Evolutionary conservation across 2,888 invertebrate genomes (phyloP), one percentile per base, ranked within the genome.

Genomic region (Neoascia interrupta): DNA sequence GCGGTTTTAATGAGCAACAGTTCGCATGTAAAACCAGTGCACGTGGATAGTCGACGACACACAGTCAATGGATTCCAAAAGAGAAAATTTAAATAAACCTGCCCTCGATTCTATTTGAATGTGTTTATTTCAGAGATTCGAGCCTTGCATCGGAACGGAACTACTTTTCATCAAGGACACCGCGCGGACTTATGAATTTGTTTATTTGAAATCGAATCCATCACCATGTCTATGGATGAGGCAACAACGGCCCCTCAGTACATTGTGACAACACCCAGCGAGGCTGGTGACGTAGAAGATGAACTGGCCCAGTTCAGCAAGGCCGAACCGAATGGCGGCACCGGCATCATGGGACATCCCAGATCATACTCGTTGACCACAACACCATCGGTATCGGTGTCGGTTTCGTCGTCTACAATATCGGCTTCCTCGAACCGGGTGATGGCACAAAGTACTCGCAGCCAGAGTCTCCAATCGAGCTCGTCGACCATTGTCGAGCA

Each of bases 241-340:
- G 49, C 74, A 58, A 81, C 82, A 10, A 81, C 85, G 43, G 85
- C 87, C 49, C 87, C 89, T 2, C 86, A 88, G 36, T 87, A 88
- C 66, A 88, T 89, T 41, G 85, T 88, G 66, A 88, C 88, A 18
- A 87, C 88, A 8, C 88, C 88, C 23, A 88, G 88, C 73, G 88
- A 88, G 63, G 85, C 83, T 31, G 82, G 82, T 26, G 87, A 87
- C 63, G 83, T 85, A n/a, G 88, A 88, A 0, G 83, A 85, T 31
- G 85, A 86, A 18, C 84, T 84, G 3, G 72, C 85, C 39, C 83
- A 81, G 6, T 34, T 49, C 13, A 58, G 39, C 1, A 61, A 34
- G 19, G 11, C 18, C 34, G 84, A 83, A 1, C 11, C 84, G 36
- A 84, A 84, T 53, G 64, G 81, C 10, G 81, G 83, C 19, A 76